Evolutionary conservation across 2,797 vertebrate genomes (phyloP).

Genomic region (Xiphophorus birchmanni): DNA sequence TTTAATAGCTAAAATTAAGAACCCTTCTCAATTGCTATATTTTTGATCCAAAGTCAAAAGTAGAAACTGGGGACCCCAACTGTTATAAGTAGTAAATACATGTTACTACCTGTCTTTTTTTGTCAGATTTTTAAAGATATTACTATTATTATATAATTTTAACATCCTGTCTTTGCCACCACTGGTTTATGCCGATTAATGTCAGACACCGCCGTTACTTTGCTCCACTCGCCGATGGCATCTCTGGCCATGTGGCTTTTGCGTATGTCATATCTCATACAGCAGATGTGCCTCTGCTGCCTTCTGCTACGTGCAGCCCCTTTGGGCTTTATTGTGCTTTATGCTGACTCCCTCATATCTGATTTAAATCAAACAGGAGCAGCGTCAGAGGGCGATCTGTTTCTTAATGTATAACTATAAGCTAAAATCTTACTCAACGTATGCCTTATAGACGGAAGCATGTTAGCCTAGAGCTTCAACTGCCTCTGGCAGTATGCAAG

Average conservation of each 20-base stretch:
- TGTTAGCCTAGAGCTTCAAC: neutral
- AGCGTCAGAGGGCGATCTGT: neutral
- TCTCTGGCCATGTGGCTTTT: conserved; percentile 20
- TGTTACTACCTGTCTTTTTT: neutral
- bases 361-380: conserved; percentile 2
- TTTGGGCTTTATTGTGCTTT: conserved; percentile 12
- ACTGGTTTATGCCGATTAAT: neutral
- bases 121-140: neutral
- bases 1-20: neutral
- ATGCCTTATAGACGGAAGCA: neutral
- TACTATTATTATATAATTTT: too few relatives aligned
- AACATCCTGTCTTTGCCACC: neutral
- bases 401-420: neutral
- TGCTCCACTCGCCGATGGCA: neutral
- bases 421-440: neutral
- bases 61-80: neutral
- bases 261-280: conserved; percentile 14
- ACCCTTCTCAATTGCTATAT: neutral
- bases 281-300: conserved; percentile 14
- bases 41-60: neutral
- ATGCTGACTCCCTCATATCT: neutral
- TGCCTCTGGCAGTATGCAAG: neutral
- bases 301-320: conserved; percentile 7
- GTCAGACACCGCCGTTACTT: neutral
- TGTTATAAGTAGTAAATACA: neutral